Conservation (phyloP, 1,140 invertebrate genomes). For the Lepidurus apus region DNA sequence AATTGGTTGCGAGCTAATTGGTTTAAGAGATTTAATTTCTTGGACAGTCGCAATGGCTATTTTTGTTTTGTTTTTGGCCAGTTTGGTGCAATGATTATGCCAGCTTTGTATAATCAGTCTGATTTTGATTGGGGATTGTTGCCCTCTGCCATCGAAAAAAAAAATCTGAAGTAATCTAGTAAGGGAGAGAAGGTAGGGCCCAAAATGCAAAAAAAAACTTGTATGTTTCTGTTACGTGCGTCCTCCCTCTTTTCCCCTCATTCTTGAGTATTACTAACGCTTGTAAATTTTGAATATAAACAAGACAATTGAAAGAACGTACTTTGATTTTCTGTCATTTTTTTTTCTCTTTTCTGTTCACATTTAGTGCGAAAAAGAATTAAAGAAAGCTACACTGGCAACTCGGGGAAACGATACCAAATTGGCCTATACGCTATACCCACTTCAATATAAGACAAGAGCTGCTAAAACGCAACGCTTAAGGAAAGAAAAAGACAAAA, state of each 20-base stretch:
- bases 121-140: too few relatives aligned
- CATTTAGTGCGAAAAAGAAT: constrained; percentile 12
- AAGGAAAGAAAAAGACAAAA: background rate
- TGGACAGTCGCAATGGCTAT: too few relatives aligned
- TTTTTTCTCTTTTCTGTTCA: background rate
- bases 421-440: background rate
- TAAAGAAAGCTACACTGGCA: background rate
- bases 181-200: background rate
- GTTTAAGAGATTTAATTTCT: too few relatives aligned
- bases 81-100: too few relatives aligned
- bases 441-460: background rate
- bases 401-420: background rate
- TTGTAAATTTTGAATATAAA: constrained; percentile 1
- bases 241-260: background rate
- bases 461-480: background rate
- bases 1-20: too few relatives aligned
- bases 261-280: background rate
- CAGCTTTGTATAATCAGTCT: too few relatives aligned
- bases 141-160: too few relatives aligned
- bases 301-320: background rate
- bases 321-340: background rate
- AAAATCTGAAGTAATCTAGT: too few relatives aligned
- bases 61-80: too few relatives aligned
- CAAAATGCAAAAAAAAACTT: background rate
- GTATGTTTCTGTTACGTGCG: background rate